Conservation (phyloP, 1,140 invertebrate species). For the Bursaphelenchus mucronatus region DNA sequence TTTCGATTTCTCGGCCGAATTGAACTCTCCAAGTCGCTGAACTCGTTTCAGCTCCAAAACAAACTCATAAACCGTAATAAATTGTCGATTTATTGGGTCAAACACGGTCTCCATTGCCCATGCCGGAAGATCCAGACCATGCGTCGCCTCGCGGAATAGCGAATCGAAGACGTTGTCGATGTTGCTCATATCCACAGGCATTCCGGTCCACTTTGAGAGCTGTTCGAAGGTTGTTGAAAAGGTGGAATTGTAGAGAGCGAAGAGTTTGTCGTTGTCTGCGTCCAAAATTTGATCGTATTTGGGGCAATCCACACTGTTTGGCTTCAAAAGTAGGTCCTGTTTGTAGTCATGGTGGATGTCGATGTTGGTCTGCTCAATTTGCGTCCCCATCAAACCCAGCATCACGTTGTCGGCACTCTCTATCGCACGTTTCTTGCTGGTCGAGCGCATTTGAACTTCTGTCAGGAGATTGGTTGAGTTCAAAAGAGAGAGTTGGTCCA, state of each 20-base stretch:
- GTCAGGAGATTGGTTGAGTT: background rate
- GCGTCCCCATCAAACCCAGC: background rate
- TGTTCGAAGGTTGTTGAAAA: background rate
- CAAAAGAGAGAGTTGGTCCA: background rate
- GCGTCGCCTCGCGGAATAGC: background rate
- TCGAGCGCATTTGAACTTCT: background rate
- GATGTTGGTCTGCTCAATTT: background rate
- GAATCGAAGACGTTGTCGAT: background rate
- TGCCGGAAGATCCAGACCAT: background rate
- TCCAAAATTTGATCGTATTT: background rate
- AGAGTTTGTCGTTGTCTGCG: background rate
- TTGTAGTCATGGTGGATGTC: background rate
- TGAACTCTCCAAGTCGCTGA: constrained; percentile 3
- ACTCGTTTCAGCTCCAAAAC: background rate
- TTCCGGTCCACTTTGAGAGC: background rate
- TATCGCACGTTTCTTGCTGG: constrained; percentile 1
- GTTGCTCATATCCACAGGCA: background rate
- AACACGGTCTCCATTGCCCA: background rate
- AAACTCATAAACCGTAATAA: background rate
- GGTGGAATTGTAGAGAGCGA: background rate
- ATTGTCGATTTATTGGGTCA: constrained; percentile 1
- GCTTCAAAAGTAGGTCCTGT: constrained; percentile 2
- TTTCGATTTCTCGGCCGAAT: constrained; percentile 1
- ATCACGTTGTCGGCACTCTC: constrained; percentile 1
- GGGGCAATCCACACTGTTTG: background rate